Base-by-base conservation (phyloP, 2,888 invertebrate genomes). In the Scaptomyza cyrtandrae region DNA sequence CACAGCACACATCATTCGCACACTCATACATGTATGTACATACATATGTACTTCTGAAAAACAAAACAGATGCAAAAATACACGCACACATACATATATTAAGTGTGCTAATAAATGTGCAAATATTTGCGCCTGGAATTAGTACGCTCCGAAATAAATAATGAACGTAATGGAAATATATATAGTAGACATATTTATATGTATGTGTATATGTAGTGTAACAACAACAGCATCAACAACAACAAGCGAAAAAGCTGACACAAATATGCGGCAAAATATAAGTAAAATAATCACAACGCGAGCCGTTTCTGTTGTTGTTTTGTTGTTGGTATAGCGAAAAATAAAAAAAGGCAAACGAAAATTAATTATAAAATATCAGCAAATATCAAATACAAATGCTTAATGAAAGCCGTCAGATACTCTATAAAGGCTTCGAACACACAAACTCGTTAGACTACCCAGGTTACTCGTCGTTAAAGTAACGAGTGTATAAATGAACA, bases 341-440 rank as follows among this genome's bases (percentile, higher is more conserved):
- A 14, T n/a, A 68, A 75, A 78, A 78, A 78, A 70, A 70, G 46
- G 56, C 68, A 46, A 65, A 75, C 79, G 71, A 75, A 85, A 78
- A 81, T 84, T 68, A 83, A 78, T 78, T 83, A 78, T 80, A 81
- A 81, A 81, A 77, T 78, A 83, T 80, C 77, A 80, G 66, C 80
- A 58, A 70, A 74, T 66, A 80, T 59, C 76, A 66, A 68, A 45
- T 39, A 56, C 69, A 56, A 75, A 59, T 48, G 31, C 10, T 48
- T 54, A 55, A 48, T 41, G 55, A 19, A 55, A 37, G 45, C 37
- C 39, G 19, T 24, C 41, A 57, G 29, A 71, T 43, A 57, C 50
- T 44, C 56, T 29, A 57, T 14, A 37, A 35, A 31, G 43, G 14
- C n/a, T n/a, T n/a, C n/a, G 29, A 39, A 37, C 50, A 33, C 29